A percentile compares a stretch with the other conserved stretches of the same genome.
These are phyloP conservation scores for Mimumesa dahlbomi DNA, from an alignment of 2,888 invertebrate genomes.

Conservation along the genomic window DNA sequence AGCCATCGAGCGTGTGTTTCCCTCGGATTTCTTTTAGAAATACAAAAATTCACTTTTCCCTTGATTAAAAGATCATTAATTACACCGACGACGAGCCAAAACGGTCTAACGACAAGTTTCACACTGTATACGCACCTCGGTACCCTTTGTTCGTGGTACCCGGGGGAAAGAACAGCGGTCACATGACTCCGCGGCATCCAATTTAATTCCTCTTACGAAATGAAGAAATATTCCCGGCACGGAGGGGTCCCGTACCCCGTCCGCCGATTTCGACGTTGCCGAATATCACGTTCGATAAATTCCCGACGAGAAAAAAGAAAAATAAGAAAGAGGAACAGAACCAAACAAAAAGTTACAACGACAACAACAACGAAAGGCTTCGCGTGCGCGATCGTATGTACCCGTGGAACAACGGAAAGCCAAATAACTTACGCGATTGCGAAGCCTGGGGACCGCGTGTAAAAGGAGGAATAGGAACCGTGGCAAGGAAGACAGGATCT, in stretches of 20 bases:
- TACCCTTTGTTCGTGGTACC: too few relatives aligned
- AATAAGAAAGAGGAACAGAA: too few relatives aligned
- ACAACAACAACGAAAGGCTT: conserved; percentile 13
- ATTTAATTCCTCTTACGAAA: conserved; percentile 26
- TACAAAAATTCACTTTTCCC: too few relatives aligned
- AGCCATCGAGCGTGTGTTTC: not conserved
- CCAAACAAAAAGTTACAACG: too few relatives aligned
- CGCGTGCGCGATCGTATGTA: conserved; percentile 19
- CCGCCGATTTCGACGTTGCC: conserved; percentile 4
- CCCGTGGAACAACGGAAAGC: conserved; percentile 31
- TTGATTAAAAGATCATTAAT: too few relatives aligned
- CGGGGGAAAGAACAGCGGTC: conserved; percentile 12
- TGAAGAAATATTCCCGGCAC: conserved; percentile 42
- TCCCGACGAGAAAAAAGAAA: conserved; percentile 16
- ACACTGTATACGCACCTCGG: too few relatives aligned
- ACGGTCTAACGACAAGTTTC: too few relatives aligned
- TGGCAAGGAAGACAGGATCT: conserved; percentile 19
- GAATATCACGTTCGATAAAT: conserved; percentile 57
- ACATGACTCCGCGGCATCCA: conserved; percentile 4
- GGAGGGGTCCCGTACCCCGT: conserved; percentile 2
- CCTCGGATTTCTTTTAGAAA: too few relatives aligned
- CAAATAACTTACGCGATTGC: conserved; percentile 49
- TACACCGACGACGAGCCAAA: too few relatives aligned
- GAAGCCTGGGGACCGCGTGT: conserved; percentile 14
- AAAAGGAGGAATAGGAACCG: conserved; percentile 13